Evolutionary conservation across 2,888 invertebrate genomes (phyloP).

Genomic region (Leptopilina myrica): DNA sequence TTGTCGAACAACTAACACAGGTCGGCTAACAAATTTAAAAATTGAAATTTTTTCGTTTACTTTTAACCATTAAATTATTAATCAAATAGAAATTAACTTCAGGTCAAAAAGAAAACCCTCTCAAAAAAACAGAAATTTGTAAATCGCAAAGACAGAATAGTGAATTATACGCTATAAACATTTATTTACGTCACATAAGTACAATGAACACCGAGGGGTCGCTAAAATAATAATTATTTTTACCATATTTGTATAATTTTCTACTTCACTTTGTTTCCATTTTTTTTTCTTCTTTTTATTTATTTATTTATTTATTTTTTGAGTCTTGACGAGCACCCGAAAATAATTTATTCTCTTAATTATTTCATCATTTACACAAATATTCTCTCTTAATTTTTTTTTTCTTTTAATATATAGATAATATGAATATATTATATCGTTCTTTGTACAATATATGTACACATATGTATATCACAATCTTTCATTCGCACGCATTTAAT

Average conservation of each 20-base stretch:
- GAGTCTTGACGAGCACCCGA: conserved; percentile 58
- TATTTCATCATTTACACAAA: conserved; percentile 60
- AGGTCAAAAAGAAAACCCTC: not conserved
- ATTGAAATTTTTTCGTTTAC: too few relatives aligned
- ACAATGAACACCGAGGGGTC: conserved; percentile 75
- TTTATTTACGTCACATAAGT: conserved; percentile 75
- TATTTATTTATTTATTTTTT: conserved; percentile 29
- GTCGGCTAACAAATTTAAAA: too few relatives aligned
- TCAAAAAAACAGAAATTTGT: not conserved
- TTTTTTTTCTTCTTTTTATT: too few relatives aligned
- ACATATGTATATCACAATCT: conserved; percentile 65
- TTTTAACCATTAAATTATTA: not conserved
- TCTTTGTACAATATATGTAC: conserved; percentile 69
- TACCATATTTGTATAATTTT: conserved; percentile 55
- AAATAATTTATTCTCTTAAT: conserved; percentile 65
- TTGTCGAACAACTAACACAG: too few relatives aligned
- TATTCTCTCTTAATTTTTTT: conserved; percentile 62
- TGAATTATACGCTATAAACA: conserved; percentile 71
- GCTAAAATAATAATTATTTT: conserved; percentile 70
- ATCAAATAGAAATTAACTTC: not conserved
- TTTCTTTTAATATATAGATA: conserved; percentile 17
- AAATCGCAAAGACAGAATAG: too few relatives aligned
- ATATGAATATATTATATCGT: conserved; percentile 61
- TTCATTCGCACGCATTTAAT: conserved; percentile 52
- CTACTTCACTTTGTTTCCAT: conserved; percentile 30